Percentiles rank a stretch among this genome's conserved stretches.
Evolutionary conservation across 2,797 vertebrate genomes (phyloP).

Genomic region (Pitangus sulphuratus): DNA sequence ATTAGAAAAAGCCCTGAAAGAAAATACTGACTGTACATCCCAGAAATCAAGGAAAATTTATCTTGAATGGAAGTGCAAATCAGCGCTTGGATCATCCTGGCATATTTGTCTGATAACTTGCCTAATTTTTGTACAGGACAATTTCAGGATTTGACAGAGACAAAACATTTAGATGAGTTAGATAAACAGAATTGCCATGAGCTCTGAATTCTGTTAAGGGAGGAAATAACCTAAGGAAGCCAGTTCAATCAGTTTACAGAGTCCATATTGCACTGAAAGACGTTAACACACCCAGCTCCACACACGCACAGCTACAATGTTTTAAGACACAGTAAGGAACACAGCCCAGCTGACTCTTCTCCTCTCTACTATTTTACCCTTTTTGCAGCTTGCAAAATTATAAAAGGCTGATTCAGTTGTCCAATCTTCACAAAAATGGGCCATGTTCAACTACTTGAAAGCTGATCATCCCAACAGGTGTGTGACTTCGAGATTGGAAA

Average conservation of each 20-base stretch:
- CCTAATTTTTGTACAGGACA: not conserved
- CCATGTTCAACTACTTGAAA: not conserved
- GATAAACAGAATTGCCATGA: not conserved
- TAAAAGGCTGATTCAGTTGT: not conserved
- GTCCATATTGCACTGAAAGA: not conserved
- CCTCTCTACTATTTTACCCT: not conserved
- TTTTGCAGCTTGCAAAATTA: not conserved
- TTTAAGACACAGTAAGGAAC: not conserved
- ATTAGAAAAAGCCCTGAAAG: not conserved
- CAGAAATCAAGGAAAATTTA: not conserved
- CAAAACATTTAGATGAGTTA: not conserved
- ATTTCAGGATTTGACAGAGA: not conserved
- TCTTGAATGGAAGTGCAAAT: not conserved
- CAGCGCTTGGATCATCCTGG: not conserved
- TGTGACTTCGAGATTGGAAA: not conserved
- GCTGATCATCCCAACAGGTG: not conserved
- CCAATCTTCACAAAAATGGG: not conserved
- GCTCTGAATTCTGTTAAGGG: not conserved
- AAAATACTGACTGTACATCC: not conserved
- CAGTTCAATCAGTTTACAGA: not conserved
- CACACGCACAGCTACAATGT: not conserved
- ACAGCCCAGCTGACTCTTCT: not conserved
- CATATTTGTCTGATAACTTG: not conserved
- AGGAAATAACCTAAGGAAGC: not conserved
- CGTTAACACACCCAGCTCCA: not conserved